Conservation (phyloP, 2,888 invertebrate genomes). For the Blastobasis lacticolella region DNA sequence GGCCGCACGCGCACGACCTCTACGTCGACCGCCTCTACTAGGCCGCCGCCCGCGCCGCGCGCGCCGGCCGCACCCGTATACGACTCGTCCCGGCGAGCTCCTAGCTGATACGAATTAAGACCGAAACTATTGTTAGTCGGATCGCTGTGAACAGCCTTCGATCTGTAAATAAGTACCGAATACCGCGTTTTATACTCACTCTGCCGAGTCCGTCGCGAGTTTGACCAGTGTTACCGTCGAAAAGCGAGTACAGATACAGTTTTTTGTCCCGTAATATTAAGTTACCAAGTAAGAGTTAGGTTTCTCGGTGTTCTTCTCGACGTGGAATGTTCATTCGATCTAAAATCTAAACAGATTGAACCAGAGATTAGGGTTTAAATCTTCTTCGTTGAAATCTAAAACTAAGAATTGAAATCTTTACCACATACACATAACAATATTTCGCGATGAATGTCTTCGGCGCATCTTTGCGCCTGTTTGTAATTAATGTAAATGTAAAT, state of each 20-base stretch:
- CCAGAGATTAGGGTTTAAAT: conserved; percentile 63
- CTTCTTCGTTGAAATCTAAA: conserved; percentile 61
- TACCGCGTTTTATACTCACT: conserved; percentile 23
- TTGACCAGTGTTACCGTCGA: conserved; percentile 64
- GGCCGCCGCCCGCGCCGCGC: conserved; percentile 19
- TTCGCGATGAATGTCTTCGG: conserved; percentile 72
- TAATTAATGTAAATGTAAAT: conserved; percentile 55
- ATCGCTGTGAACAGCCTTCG: conserved; percentile 68
- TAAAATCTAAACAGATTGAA: conserved; percentile 45
- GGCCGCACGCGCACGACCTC: conserved; percentile 54
- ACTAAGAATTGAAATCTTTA: conserved; percentile 65
- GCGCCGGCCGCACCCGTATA: conserved; percentile 35
- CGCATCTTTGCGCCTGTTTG: conserved; percentile 57
- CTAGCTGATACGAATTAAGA: conserved; percentile 26
- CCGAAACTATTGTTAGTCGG: conserved; percentile 26
- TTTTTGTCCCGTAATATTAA: conserved; percentile 70
- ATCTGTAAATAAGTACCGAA: conserved; percentile 55
- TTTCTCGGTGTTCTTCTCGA: conserved; percentile 52
- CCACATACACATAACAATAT: conserved; percentile 65
- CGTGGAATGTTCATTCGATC: conserved; percentile 35
- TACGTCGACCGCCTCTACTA: conserved; percentile 63
- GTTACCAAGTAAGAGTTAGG: conserved; percentile 72
- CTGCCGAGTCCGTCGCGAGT: conserved; percentile 49
- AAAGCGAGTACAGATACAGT: conserved; percentile 57
- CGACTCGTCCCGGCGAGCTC: conserved; percentile 46